These are phyloP conservation scores for Paraescarpia echinospica DNA, from an alignment of 1,140 invertebrate genomes.

Conservation along the genomic window DNA sequence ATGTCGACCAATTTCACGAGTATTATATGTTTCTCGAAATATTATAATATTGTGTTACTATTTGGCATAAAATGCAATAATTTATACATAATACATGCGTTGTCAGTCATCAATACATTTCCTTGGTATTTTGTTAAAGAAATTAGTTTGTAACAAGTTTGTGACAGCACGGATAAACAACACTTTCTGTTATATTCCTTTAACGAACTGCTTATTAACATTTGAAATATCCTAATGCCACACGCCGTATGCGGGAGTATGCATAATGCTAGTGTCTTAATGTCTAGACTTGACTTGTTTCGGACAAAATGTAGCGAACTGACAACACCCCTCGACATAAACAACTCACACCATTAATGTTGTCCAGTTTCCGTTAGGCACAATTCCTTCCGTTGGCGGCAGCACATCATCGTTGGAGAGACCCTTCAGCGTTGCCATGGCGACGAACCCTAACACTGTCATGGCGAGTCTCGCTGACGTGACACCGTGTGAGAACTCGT, in stretches of 20 bases:
- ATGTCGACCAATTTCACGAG: no score
- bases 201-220: background rate
- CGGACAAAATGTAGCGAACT: background rate
- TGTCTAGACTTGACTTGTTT: background rate
- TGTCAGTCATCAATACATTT: no score
- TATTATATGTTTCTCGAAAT: no score
- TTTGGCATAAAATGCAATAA: no score
- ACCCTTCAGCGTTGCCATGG: constrained; percentile 21
- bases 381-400: background rate
- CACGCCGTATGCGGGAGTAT: background rate
- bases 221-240: background rate
- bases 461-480: background rate
- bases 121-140: no score
- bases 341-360: background rate
- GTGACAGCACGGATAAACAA: no score
- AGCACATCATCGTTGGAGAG: background rate
- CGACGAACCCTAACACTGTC: constrained; percentile 21
- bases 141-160: no score
- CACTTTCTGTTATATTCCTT: no score
- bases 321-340: background rate
- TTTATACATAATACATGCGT: no score
- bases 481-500: constrained; percentile 12
- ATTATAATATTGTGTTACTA: no score
- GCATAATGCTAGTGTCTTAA: background rate
- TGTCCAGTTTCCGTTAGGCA: background rate